Base-by-base conservation (phyloP, 2,888 invertebrate species). In the Zygothrica quintamaculata region DNA sequence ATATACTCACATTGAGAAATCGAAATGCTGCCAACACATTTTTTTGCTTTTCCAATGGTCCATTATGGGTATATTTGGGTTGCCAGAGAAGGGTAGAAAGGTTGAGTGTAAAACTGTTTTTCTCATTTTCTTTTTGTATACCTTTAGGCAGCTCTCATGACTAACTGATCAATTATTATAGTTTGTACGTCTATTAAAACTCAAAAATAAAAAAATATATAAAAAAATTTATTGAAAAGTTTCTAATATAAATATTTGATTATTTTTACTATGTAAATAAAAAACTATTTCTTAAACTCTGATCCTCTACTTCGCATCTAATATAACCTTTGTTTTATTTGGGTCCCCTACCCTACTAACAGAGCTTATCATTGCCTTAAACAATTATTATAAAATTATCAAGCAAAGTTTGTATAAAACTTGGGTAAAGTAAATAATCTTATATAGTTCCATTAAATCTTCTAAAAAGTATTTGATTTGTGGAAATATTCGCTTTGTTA, bases 401-500 rank as follows among this genome's bases (percentile, higher is more conserved):
- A 22, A 22, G 5, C 18, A 22, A 36, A 43, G 48, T 55, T 43
- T 42, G 43, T 12, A 12, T 29, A 15, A 9, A n/a, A n/a, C n/a
- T n/a, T n/a, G n/a, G 12, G 53, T 29, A 46, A 69, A 61, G 36
- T 15, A 47, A 18, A 11, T 26, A 4, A 34, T 8, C 7, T 8
- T 2, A 29, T 29, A 9, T 3, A 9, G 1, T 29, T 1, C 29
- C n/a, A 31, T 18, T 18, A 12, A 40, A 47, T 62, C 52, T 64
- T 44, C 59, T 62, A 84, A 76, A 82, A 80, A 80, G 65, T 86
- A 79, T 86, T 84, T 80, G 80, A 39, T 22, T 60, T 59, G 47
- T 50, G 13, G 50, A 62, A 51, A 33, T 7, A 8, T 52, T 65
- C 59, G 67, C 56, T 72, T 75, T 72, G 53, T 22, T 22, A 13